phyloP scores from a whole-genome alignment of 2,797 vertebrate species.

The Carapus acus region DNA sequence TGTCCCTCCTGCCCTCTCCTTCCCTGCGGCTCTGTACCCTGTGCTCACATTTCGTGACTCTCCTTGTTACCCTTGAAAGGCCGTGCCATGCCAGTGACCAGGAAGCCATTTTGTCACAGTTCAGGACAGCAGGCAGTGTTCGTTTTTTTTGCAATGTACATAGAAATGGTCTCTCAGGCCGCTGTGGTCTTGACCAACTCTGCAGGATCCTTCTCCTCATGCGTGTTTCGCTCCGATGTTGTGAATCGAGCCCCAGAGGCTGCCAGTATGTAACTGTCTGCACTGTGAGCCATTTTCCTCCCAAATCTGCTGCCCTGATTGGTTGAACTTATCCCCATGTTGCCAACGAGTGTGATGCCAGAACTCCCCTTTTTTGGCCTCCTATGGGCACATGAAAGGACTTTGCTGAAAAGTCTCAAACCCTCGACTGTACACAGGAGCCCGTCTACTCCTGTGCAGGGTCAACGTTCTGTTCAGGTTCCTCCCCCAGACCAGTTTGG shows the following conservation, averaged over 20 bases:
- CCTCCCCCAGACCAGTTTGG: conserved; percentile 34
- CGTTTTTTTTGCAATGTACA: conserved; percentile 12
- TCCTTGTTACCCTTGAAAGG: conserved; percentile 11
- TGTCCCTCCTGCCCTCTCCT: neutral
- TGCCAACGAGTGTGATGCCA: conserved; percentile 89
- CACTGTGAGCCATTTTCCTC: conserved; percentile 91
- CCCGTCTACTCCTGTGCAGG: conserved; percentile 30
- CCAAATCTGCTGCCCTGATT: conserved; percentile 21
- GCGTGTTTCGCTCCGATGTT: conserved; percentile 15
- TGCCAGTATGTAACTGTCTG: conserved; percentile 63
- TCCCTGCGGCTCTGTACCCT: conserved; percentile 10
- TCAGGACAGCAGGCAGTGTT: conserved; percentile 13
- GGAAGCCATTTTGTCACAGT: conserved; percentile 23
- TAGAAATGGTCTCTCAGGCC: conserved; percentile 15
- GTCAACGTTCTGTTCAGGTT: conserved; percentile 33
- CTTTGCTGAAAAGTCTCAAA: conserved; percentile 36
- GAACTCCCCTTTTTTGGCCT: conserved; percentile 72
- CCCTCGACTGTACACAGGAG: conserved; percentile 35
- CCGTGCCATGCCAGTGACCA: conserved; percentile 48
- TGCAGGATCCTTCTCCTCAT: conserved; percentile 15
- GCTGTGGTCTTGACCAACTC: neutral
- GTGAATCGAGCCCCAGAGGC: conserved; percentile 35
- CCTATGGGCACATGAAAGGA: conserved; percentile 34
- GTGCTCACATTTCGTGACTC: conserved; percentile 10
- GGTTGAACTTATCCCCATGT: conserved; percentile 34